A percentile compares a stretch with the other conserved stretches of the same genome.
Conservation (phyloP, 2,888 invertebrate genomes). For the Acleris literana region DNA sequence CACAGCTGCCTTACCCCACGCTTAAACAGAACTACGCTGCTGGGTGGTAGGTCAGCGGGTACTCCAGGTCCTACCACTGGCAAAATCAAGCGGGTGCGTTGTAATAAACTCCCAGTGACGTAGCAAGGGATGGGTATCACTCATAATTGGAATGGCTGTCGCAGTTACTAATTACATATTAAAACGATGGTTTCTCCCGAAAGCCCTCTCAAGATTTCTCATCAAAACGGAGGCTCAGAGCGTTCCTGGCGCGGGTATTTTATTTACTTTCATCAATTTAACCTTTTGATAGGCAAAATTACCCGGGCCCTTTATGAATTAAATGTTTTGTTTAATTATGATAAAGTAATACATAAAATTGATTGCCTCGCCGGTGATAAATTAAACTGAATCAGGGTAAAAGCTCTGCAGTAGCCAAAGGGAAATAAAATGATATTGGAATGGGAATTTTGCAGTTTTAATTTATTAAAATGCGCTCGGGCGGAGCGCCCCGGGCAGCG, state of each 20-base stretch:
- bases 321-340: slow-evolving; percentile 52
- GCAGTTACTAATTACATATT: too few species aligned
- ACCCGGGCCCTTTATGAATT: slow-evolving; percentile 24
- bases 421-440: slow-evolving; percentile 76
- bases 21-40: too few species aligned
- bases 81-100: too few species aligned
- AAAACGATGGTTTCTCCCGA: background rate
- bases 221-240: slow-evolving; percentile 10
- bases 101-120: too few species aligned
- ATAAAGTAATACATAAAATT: slow-evolving; percentile 53
- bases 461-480: slow-evolving; percentile 81
- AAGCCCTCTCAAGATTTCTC: slow-evolving; percentile 6
- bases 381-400: slow-evolving; percentile 65
- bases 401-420: slow-evolving; percentile 56
- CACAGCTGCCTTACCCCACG: too few species aligned
- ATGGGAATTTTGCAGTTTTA: slow-evolving; percentile 80
- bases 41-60: too few species aligned
- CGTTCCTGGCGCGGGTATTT: slow-evolving; percentile 20
- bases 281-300: slow-evolving; percentile 26
- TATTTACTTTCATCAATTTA: slow-evolving; percentile 27
- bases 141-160: too few species aligned
- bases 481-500: slow-evolving; percentile 63
- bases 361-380: slow-evolving; percentile 59
- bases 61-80: too few species aligned
- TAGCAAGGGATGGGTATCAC: too few species aligned